These are phyloP conservation scores for Cistogaster globosa DNA, from an alignment of 2,888 invertebrate genomes.

Conservation along the genomic window DNA sequence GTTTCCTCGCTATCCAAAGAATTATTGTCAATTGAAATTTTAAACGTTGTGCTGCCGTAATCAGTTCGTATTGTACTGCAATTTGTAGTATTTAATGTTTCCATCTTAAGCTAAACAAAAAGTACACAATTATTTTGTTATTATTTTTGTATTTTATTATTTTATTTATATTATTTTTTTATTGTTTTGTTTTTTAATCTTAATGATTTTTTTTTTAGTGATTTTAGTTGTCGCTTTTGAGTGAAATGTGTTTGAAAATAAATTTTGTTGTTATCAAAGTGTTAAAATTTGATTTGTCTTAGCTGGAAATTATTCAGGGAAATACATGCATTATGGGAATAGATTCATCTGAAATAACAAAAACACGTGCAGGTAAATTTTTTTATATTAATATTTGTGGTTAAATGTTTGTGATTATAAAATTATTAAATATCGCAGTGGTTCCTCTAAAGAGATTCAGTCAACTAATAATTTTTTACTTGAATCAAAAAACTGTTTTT, in stretches of 20 bases:
- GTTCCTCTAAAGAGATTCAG: too few species aligned
- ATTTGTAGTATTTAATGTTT: conserved; percentile 59
- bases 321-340: background rate
- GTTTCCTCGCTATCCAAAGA: conserved; percentile 38
- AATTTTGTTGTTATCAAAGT: conserved; percentile 55
- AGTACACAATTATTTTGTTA: conserved; percentile 29
- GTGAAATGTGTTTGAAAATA: conserved; percentile 36
- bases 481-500: too few species aligned
- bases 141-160: conserved; percentile 30
- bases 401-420: too few species aligned
- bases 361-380: too few species aligned
- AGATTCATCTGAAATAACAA: too few species aligned
- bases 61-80: conserved; percentile 73
- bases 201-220: conserved; percentile 35
- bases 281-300: conserved; percentile 1
- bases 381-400: too few species aligned
- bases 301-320: conserved; percentile 7
- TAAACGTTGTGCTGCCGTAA: conserved; percentile 78
- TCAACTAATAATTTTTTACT: too few species aligned
- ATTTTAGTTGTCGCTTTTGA: conserved; percentile 1
- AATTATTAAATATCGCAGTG: too few species aligned
- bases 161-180: conserved; percentile 17
- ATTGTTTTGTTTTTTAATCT: conserved; percentile 44
- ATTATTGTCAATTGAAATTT: conserved; percentile 57
- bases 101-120: conserved; percentile 59